Percentiles rank a stretch among this genome's conserved stretches.
Evolutionary conservation across 2,113 vertebrate species (phyloP).

Genomic region (Tetrao urogallus): DNA sequence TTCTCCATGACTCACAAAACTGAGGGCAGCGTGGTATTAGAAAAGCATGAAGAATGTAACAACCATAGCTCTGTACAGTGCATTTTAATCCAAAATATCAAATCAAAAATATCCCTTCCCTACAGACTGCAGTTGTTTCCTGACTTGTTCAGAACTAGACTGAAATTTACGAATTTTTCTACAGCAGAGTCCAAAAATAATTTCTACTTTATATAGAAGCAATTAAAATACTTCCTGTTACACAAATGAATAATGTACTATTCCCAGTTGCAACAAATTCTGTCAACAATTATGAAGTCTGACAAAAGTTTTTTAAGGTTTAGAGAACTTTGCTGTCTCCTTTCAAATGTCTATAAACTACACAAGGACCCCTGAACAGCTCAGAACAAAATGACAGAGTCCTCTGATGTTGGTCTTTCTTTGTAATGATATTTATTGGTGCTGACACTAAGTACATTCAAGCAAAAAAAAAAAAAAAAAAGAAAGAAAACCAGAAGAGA

Average conservation of each 20-base stretch:
- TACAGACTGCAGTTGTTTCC: neutral
- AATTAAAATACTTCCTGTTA: slow-evolving; percentile 48
- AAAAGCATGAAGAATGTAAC: neutral
- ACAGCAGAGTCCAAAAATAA: slow-evolving; percentile 46
- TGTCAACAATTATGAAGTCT: neutral
- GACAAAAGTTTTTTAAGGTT: slow-evolving; percentile 2
- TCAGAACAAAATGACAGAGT: neutral
- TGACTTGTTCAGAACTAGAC: neutral
- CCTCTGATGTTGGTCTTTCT: neutral
- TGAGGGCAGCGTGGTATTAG: neutral
- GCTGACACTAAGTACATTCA: neutral
- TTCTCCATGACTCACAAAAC: neutral
- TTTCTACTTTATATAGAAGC: slow-evolving; percentile 6
- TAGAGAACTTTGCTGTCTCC: neutral
- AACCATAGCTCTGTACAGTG: neutral
- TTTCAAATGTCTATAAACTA: neutral
- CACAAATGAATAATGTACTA: neutral
- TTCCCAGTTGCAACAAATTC: neutral
- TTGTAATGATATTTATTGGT: neutral
- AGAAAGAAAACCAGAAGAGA: neutral
- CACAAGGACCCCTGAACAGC: neutral
- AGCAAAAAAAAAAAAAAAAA: neutral
- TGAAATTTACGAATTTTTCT: slow-evolving; percentile 2
- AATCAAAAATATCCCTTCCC: neutral
- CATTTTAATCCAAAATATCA: neutral